These are phyloP conservation scores for Spodoptera exigua DNA, from an alignment of 2,888 invertebrate genomes.

Conservation along the genomic window DNA sequence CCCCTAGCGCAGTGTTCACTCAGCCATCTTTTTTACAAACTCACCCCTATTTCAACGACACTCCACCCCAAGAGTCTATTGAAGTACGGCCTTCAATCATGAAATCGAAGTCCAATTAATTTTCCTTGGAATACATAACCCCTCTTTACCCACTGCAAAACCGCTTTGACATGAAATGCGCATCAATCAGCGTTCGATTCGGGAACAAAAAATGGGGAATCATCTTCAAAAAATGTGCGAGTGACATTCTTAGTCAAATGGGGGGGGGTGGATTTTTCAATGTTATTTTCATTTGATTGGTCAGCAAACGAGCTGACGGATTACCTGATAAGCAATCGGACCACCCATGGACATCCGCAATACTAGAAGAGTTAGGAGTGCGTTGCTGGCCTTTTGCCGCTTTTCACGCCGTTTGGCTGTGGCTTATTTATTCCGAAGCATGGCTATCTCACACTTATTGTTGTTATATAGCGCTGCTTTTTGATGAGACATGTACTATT, in stretches of 20 bases:
- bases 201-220: constrained; percentile 14
- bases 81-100: constrained; percentile 34
- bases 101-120: constrained; percentile 56
- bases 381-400: too few species aligned
- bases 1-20: constrained; percentile 18
- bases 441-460: too few species aligned
- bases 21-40: constrained; percentile 33
- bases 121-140: constrained; percentile 44
- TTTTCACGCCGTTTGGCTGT: too few species aligned
- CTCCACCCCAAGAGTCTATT: constrained; percentile 36
- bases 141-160: constrained; percentile 14
- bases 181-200: constrained; percentile 49
- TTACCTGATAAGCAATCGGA: too few species aligned
- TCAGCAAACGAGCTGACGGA: too few species aligned
- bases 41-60: constrained; percentile 27
- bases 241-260: constrained; percentile 8
- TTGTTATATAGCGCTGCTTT: too few species aligned
- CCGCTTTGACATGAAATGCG: constrained; percentile 39
- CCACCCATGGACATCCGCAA: too few species aligned
- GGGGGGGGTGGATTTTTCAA: too few species aligned
- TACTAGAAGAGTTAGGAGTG: too few species aligned
- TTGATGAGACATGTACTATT: too few species aligned
- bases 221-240: not conserved
- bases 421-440: too few species aligned
- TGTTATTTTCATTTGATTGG: too few species aligned